These are phyloP conservation scores for Coendou prehensilis DNA, from an alignment of 2,797 vertebrate genomes.

Conservation along the genomic window DNA sequence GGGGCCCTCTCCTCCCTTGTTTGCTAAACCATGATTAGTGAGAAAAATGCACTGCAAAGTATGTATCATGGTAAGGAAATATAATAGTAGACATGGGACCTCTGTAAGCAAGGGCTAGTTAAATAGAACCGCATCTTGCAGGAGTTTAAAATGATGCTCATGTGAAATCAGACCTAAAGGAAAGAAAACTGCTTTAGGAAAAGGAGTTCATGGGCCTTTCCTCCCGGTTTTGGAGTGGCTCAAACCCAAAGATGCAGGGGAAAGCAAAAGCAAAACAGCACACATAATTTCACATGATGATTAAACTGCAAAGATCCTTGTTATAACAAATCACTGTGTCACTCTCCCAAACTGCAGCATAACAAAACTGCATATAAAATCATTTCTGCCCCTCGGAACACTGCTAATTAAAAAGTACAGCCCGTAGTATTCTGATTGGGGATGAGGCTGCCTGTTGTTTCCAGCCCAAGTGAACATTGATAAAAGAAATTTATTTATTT, in stretches of 20 bases:
- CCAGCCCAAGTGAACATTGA: constrained; percentile 82
- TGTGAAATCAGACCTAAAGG: constrained; percentile 79
- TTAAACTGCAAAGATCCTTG: constrained; percentile 88
- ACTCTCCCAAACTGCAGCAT: constrained; percentile 87
- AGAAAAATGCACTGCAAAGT: constrained; percentile 66
- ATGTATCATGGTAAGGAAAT: constrained; percentile 58
- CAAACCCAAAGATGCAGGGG: constrained; percentile 84
- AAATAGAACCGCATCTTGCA: constrained; percentile 76
- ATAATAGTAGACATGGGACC: constrained; percentile 78
- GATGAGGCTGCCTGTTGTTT: constrained; percentile 84
- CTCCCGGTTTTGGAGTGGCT: constrained; percentile 72
- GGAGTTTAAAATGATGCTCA: constrained; percentile 76
- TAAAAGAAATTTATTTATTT: constrained; percentile 88
- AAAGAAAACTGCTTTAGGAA: constrained; percentile 84
- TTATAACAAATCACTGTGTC: constrained; percentile 89
- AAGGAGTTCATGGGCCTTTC: constrained; percentile 74
- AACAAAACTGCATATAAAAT: constrained; percentile 84
- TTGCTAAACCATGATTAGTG: constrained; percentile 82
- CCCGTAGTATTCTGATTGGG: constrained; percentile 82
- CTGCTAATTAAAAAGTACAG: constrained; percentile 87
- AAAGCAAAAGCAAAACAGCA: constrained; percentile 82
- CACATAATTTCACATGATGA: constrained; percentile 85
- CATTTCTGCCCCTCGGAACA: constrained; percentile 86
- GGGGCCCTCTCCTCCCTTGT: constrained; percentile 80
- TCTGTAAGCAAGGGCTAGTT: constrained; percentile 73